These are phyloP conservation scores for Lanius collurio DNA, from an alignment of 2,113 vertebrate species.

Conservation along the genomic window DNA sequence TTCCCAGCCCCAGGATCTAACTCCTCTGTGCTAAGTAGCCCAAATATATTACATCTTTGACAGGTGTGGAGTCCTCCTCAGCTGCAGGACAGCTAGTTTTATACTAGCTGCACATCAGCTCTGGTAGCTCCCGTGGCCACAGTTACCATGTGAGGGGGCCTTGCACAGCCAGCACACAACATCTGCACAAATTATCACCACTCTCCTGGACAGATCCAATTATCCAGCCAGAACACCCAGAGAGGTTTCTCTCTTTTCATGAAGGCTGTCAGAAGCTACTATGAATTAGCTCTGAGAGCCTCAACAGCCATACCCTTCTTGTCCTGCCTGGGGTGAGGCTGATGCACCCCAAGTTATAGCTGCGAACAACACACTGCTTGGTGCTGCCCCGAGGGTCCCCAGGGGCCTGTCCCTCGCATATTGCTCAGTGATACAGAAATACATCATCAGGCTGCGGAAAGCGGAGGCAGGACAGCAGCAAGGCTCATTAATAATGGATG, in stretches of 20 bases:
- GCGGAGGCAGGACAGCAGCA: neutral
- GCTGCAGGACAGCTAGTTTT: neutral
- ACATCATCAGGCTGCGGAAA: neutral
- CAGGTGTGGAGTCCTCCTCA: neutral
- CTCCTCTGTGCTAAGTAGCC: neutral
- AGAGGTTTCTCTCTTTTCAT: neutral
- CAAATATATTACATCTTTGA: accelerated
- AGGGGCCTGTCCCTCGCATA: neutral
- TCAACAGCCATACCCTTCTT: neutral
- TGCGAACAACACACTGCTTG: neutral
- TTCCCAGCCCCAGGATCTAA: neutral
- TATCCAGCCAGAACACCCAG: neutral
- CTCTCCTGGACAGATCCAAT: neutral
- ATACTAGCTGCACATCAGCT: neutral
- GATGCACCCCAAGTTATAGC: neutral
- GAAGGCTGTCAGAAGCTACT: neutral
- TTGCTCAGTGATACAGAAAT: neutral
- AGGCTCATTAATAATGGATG: constrained; percentile 59
- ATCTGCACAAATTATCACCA: neutral
- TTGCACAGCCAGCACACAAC: neutral
- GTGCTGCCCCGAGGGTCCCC: neutral
- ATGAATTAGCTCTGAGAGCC: neutral
- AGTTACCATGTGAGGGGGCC: neutral
- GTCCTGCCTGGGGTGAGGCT: neutral
- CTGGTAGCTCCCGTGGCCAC: neutral